These are phyloP conservation scores for Reticulitermes speratus DNA, from an alignment of 1,140 invertebrate species.

Conservation along the genomic window DNA sequence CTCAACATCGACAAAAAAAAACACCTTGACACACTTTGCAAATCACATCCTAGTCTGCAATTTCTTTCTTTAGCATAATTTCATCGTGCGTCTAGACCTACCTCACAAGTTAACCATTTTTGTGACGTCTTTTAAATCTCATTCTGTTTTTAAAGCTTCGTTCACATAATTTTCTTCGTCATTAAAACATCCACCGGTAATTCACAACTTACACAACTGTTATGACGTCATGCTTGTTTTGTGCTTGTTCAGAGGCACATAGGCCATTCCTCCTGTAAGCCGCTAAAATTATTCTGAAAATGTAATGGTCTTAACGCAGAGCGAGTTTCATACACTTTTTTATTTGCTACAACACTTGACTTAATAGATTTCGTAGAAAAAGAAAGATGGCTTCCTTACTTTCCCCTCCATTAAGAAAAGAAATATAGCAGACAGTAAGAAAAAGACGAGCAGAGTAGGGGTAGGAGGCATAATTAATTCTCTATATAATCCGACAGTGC, in stretches of 20 bases:
- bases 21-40: too few species aligned
- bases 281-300: background rate
- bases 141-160: too few species aligned
- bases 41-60: too few species aligned
- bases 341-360: constrained; percentile 5
- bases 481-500: constrained; percentile 29
- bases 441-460: background rate
- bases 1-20: too few species aligned
- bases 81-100: too few species aligned
- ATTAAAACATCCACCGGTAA: too few species aligned
- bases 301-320: background rate
- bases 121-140: too few species aligned
- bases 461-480: constrained; percentile 32
- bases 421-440: constrained; percentile 18
- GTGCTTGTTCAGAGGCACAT: background rate
- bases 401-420: constrained; percentile 20
- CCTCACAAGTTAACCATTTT: too few species aligned
- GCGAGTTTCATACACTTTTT: background rate
- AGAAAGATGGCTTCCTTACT: constrained; percentile 27
- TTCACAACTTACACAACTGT: too few species aligned
- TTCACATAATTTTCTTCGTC: too few species aligned
- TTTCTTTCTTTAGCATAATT: too few species aligned
- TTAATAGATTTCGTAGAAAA: constrained; percentile 26
- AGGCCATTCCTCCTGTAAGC: background rate
- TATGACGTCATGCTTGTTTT: too few species aligned